phyloP scores from a whole-genome alignment of 2,888 invertebrate genomes.

The Ypsolopha sequella region DNA sequence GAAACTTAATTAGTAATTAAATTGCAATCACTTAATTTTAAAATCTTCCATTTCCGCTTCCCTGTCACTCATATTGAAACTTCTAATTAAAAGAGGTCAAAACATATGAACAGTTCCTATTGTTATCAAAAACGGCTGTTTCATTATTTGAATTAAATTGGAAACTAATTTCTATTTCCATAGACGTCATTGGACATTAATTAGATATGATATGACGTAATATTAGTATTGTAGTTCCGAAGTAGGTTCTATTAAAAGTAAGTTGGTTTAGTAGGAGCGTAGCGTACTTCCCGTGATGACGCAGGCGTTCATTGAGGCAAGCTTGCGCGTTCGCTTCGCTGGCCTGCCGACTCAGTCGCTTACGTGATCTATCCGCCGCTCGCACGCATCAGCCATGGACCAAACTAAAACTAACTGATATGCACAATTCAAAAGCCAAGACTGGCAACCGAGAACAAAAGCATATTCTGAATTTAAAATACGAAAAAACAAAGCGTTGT shows the following conservation, averaged over 20 bases:
- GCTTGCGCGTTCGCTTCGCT: slow-evolving; percentile 42
- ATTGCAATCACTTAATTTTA: too few species aligned
- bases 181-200: not conserved
- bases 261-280: slow-evolving; percentile 45
- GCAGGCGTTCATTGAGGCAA: slow-evolving; percentile 57
- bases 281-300: slow-evolving; percentile 66
- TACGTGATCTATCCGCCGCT: slow-evolving; percentile 59
- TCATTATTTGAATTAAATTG: too few species aligned
- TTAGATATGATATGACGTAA: not conserved
- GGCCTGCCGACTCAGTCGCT: slow-evolving; percentile 57
- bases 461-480: not conserved
- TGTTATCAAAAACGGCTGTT: too few species aligned
- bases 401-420: slow-evolving; percentile 19
- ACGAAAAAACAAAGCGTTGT: not conserved
- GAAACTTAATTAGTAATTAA: too few species aligned
- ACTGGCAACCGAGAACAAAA: not conserved
- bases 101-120: too few species aligned
- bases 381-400: slow-evolving; percentile 54
- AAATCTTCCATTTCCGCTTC: too few species aligned
- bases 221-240: not conserved
- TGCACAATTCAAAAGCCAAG: not conserved
- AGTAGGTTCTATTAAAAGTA: slow-evolving; percentile 34
- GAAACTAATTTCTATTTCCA: too few species aligned
- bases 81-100: too few species aligned
- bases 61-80: too few species aligned